Evolutionary conservation across 2,888 invertebrate species (phyloP).

Genomic region (Fragum fragum): DNA sequence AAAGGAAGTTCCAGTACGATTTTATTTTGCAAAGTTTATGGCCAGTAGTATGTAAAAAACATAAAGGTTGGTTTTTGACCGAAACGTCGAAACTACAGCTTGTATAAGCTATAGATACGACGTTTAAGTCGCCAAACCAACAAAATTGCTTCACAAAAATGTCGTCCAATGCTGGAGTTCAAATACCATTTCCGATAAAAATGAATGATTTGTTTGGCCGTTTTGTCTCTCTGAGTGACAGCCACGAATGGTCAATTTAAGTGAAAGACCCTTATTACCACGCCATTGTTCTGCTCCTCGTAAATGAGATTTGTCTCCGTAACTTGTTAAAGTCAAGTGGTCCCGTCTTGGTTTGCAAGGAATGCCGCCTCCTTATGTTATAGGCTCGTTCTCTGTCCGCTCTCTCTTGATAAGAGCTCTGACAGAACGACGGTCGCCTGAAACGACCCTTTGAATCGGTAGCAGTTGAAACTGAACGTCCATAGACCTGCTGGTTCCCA

Average conservation of each 20-base stretch:
- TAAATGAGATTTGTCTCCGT: slow-evolving; percentile 46
- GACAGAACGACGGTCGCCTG: slow-evolving; percentile 50
- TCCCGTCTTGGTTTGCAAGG: slow-evolving; percentile 54
- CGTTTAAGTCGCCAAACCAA: too few species aligned
- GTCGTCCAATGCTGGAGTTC: too few species aligned
- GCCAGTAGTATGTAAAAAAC: background rate
- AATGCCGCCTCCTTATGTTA: slow-evolving; percentile 56
- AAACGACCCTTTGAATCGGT: background rate
- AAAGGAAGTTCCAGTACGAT: too few species aligned
- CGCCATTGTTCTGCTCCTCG: slow-evolving; percentile 28
- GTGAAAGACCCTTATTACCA: background rate
- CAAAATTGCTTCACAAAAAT: too few species aligned
- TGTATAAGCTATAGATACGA: too few species aligned
- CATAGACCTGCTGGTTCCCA: background rate
- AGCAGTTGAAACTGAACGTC: slow-evolving; percentile 17
- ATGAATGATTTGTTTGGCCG: too few species aligned
- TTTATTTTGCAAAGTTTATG: too few species aligned
- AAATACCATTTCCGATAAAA: too few species aligned
- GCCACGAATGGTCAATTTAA: too few species aligned
- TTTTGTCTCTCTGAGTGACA: too few species aligned
- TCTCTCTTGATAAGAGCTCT: slow-evolving; percentile 61
- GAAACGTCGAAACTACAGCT: too few species aligned
- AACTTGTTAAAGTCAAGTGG: slow-evolving; percentile 64
- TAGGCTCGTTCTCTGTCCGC: slow-evolving; percentile 54
- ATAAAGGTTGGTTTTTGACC: background rate